Conservation (phyloP, 2,797 vertebrate species). For the Iguana delicatissima region DNA sequence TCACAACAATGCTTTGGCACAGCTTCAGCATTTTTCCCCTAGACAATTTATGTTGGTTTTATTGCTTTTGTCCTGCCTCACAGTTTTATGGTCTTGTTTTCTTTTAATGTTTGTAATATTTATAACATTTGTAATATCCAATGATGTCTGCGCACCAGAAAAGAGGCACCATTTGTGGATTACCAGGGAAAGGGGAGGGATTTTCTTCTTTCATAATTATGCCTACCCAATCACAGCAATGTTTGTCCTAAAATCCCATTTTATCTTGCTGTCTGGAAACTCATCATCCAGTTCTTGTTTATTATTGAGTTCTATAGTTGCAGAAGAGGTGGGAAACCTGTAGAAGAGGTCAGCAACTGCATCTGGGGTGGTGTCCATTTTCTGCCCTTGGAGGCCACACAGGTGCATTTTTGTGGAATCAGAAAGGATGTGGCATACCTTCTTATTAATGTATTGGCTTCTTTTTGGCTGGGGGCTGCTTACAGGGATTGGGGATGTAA, state of each 20-base stretch:
- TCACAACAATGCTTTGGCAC: not conserved
- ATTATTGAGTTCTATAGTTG: not conserved
- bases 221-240: not conserved
- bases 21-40: not conserved
- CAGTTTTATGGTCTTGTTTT: not conserved
- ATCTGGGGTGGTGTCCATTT: too few species aligned
- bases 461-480: too few species aligned
- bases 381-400: too few species aligned
- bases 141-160: not conserved
- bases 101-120: not conserved
- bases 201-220: not conserved
- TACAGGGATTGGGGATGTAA: too few species aligned
- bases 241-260: not conserved
- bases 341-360: too few species aligned
- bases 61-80: not conserved
- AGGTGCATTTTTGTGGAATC: too few species aligned
- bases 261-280: not conserved
- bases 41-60: not conserved
- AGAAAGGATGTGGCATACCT: too few species aligned
- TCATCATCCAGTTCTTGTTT: not conserved
- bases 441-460: too few species aligned
- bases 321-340: not conserved
- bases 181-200: not conserved
- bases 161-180: not conserved
- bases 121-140: not conserved